phyloP scores from a whole-genome alignment of 1,140 invertebrate species.

The Neomicropteryx cornuta region DNA sequence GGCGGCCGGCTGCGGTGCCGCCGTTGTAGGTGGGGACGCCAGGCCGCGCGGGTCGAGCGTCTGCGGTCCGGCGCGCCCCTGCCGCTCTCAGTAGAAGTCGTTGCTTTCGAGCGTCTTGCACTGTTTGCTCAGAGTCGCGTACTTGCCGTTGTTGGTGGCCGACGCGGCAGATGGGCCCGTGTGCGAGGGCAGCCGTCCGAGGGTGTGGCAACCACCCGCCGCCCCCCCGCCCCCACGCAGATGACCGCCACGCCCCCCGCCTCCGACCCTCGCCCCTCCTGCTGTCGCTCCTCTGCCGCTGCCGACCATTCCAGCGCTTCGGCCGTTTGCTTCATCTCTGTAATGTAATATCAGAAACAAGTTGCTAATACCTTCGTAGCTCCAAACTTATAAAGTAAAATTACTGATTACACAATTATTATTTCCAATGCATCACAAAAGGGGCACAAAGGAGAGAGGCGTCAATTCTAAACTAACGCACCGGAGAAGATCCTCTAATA shows the following conservation, averaged over 20 bases:
- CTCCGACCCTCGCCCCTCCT: constrained; percentile 39
- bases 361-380: constrained; percentile 16
- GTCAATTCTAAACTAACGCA: no score
- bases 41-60: constrained; percentile 19
- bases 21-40: constrained; percentile 15
- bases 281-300: constrained; percentile 28
- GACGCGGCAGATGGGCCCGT: constrained; percentile 25
- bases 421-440: no score
- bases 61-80: constrained; percentile 45
- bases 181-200: constrained; percentile 36
- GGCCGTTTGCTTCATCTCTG: constrained; percentile 15
- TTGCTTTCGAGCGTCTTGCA: constrained; percentile 90
- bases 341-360: constrained; percentile 11
- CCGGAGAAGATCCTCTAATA: no score
- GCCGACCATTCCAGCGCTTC: constrained; percentile 7
- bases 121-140: constrained; percentile 85
- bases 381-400: no score
- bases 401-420: no score
- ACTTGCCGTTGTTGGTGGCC: constrained; percentile 63
- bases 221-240: constrained; percentile 26
- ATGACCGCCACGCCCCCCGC: constrained; percentile 48
- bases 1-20: constrained; percentile 26
- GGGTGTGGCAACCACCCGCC: constrained; percentile 36
- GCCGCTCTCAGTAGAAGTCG: constrained; percentile 85
- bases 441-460: no score